These are phyloP conservation scores for Neosilurus hyrtlii DNA, from an alignment of 2,797 vertebrate species.

Conservation along the genomic window DNA sequence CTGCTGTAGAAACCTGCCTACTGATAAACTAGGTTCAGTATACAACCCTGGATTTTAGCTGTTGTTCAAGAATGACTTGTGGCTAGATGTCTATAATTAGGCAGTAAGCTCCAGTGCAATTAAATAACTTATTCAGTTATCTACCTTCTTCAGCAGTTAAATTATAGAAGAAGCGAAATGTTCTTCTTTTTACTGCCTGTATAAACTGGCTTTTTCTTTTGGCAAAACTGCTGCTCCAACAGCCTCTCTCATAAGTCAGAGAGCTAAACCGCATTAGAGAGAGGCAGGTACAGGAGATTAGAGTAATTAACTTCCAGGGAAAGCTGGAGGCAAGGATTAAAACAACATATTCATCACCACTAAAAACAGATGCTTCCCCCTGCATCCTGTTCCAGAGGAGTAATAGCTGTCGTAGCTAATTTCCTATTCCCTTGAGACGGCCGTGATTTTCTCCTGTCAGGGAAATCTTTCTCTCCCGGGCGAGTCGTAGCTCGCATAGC, in stretches of 20 bases:
- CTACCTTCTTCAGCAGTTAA: neutral
- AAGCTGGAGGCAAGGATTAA: slow-evolving; percentile 52
- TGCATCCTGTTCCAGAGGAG: slow-evolving; percentile 51
- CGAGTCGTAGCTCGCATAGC: slow-evolving; percentile 42
- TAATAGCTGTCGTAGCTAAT: slow-evolving; percentile 61
- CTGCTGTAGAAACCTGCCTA: too few relatives aligned
- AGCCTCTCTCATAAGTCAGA: slow-evolving; percentile 48
- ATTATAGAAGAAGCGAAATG: slow-evolving; percentile 8
- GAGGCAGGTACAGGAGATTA: slow-evolving; percentile 56
- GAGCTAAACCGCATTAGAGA: slow-evolving; percentile 55
- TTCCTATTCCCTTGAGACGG: slow-evolving; percentile 55
- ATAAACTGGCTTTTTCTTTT: slow-evolving; percentile 16
- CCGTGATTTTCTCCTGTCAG: slow-evolving; percentile 58
- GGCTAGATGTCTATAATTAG: slow-evolving; percentile 9
- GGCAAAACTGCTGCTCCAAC: slow-evolving; percentile 37
- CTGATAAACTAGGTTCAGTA: slow-evolving; percentile 10
- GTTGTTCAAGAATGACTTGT: slow-evolving; percentile 9
- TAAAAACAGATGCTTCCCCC: slow-evolving; percentile 58
- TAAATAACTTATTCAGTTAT: neutral
- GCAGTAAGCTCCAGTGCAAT: neutral
- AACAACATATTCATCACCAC: slow-evolving; percentile 57
- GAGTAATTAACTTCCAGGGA: slow-evolving; percentile 51
- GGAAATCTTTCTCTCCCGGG: slow-evolving; percentile 55
- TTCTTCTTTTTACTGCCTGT: slow-evolving; percentile 5
- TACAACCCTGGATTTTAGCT: slow-evolving; percentile 1